Conservation (phyloP, 2,888 invertebrate species). For the Pheosia tremula region DNA sequence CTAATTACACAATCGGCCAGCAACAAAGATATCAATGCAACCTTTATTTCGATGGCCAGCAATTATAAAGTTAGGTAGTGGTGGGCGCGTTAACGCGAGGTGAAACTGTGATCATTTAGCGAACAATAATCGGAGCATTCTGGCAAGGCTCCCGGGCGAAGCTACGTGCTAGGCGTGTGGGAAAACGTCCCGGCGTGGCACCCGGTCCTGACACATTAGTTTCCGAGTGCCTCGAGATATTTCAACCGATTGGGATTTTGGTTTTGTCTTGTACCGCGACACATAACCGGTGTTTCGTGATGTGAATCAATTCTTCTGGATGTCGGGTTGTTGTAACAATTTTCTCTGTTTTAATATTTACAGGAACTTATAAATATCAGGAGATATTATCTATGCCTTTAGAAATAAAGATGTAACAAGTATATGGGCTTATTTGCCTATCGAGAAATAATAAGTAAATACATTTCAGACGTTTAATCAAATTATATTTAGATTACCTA, state of each 20-base stretch:
- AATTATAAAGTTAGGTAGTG: no score
- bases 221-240: constrained; percentile 25
- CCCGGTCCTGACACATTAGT: constrained; percentile 16
- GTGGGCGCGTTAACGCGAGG: not conserved
- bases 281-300: constrained; percentile 33
- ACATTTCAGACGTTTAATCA: no score
- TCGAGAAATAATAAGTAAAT: no score
- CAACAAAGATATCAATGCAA: no score
- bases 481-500: no score
- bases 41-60: no score
- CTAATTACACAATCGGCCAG: no score
- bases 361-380: not conserved
- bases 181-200: constrained; percentile 46
- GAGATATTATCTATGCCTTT: no score
- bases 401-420: no score
- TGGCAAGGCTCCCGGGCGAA: constrained; percentile 34
- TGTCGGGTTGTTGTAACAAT: constrained; percentile 16
- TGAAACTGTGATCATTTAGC: constrained; percentile 23
- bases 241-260: constrained; percentile 18
- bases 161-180: constrained; percentile 38
- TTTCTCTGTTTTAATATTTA: not conserved
- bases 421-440: no score
- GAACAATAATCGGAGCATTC: constrained; percentile 37
- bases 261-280: constrained; percentile 13
- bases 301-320: constrained; percentile 38